A percentile compares a stretch with the other conserved stretches of the same genome.
These are phyloP conservation scores for Zoroaster sp. DNA, from an alignment of 53 echinoderm and acorn worm species.

Conservation along the genomic window DNA sequence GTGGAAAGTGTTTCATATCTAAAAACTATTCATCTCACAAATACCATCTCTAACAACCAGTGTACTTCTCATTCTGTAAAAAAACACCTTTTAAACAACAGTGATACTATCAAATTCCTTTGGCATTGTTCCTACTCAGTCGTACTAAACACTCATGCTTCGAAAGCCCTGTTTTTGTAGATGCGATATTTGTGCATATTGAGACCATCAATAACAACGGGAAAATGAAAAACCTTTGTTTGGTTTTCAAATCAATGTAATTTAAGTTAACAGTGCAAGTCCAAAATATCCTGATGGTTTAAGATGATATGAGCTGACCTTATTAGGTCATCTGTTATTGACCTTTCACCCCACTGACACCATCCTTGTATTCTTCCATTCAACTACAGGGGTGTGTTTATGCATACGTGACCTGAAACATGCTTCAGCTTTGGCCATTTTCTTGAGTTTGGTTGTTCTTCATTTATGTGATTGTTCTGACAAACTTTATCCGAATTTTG, in stretches of 20 bases:
- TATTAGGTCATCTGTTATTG: not conserved
- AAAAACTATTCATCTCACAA: not conserved
- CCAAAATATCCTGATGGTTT: too few relatives aligned
- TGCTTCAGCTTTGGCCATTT: too few relatives aligned
- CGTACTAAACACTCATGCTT: too few relatives aligned
- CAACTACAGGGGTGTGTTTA: not conserved
- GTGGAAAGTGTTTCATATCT: not conserved
- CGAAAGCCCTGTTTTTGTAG: too few relatives aligned
- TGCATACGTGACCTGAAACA: not conserved
- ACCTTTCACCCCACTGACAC: not conserved
- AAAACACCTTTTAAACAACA: slow-evolving; percentile 42
- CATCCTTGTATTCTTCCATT: not conserved
- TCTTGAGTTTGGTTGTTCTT: too few relatives aligned
- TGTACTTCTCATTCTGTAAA: slow-evolving; percentile 10
- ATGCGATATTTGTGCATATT: not conserved
- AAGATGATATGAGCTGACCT: too few relatives aligned
- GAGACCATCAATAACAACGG: too few relatives aligned
- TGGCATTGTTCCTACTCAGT: not conserved
- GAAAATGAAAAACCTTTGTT: too few relatives aligned
- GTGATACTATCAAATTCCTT: slow-evolving; percentile 33
- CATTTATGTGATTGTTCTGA: too few relatives aligned
- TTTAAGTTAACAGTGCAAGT: too few relatives aligned
- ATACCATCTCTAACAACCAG: not conserved
- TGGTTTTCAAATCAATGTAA: too few relatives aligned
- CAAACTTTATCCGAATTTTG: too few relatives aligned